Evolutionary conservation across 2,797 vertebrate species (phyloP), one percentile per base, ranked within the genome.

Genomic region (Erethizon dorsatum): DNA sequence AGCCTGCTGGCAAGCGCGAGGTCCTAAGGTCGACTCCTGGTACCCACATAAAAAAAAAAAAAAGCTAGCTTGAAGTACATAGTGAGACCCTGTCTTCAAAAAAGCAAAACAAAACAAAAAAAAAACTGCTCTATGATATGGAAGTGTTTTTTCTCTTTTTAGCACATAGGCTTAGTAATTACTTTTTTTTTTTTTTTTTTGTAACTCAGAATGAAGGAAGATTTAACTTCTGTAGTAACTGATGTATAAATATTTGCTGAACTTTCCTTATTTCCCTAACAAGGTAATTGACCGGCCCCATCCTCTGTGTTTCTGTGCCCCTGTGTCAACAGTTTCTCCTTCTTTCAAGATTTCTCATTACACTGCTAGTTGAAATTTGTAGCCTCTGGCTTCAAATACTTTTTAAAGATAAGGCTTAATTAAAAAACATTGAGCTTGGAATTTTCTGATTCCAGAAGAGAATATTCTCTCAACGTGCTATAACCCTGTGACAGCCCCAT

Each of bases 161-260:
- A 54, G 80, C 94, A 95, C 97, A 87, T 90, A 94, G 75, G 83
- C 65, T 83, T 87, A 61, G 93, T 86, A 79, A 93, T 97, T 93
- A 83, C 37, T 41, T 41, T 41, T 41, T 41, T 79, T 80, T 41
- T 79, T 80, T 86, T 95, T 85, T 78, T 82, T 86, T 80, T 52
- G 15, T 83, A 41, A 82, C n/a, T 75, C 73, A 93, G 59, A 86
- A 65, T 71, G 80, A 94, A 83, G 28, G 14, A 78, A 94, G 80
- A 67, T 95, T 84, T 94, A 47, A 54, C 86, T 96, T 96, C 73
- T 63, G 41, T 54, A 52, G 67, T 93, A 77, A 95, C 90, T 12
- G 9, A 24, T 90, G 11, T 80, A 75, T 96, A 96, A 97, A 95
- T 94, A 93, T 95, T 95, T 96, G 95, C 90, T 87, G 69, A 90